Evolutionary conservation across 2,888 invertebrate species (phyloP).

Genomic region (Vesta saturnalis): DNA sequence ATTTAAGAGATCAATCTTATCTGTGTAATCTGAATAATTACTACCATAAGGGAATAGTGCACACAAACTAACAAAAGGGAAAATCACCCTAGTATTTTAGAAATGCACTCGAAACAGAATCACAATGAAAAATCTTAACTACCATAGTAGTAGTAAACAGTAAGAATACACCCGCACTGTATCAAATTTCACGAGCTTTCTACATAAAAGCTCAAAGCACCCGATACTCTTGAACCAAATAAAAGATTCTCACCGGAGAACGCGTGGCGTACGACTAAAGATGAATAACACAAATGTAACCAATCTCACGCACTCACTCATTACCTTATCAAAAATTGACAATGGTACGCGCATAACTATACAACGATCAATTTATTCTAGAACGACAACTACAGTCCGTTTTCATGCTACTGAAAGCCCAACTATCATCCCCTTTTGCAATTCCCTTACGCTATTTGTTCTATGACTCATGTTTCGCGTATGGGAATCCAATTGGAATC

Average conservation of each 20-base stretch:
- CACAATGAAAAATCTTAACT: conserved; percentile 24
- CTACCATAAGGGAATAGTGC: too few species aligned
- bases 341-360: conserved; percentile 19
- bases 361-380: conserved; percentile 5
- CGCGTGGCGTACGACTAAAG: conserved; percentile 38
- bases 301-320: conserved; percentile 60
- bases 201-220: conserved; percentile 6
- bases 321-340: conserved; percentile 60
- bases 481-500: conserved; percentile 59
- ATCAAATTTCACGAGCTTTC: conserved; percentile 36
- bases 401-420: conserved; percentile 25
- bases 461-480: conserved; percentile 57
- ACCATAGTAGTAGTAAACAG: conserved; percentile 23
- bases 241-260: conserved; percentile 33
- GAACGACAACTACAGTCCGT: conserved; percentile 30
- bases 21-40: too few species aligned
- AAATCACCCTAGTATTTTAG: conserved; percentile 7
- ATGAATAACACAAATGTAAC: conserved; percentile 52
- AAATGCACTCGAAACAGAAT: conserved; percentile 5
- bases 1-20: too few species aligned
- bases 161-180: conserved; percentile 36
- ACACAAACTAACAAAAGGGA: not conserved
- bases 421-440: conserved; percentile 49
- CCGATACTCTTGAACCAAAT: conserved; percentile 9
- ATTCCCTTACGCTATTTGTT: conserved; percentile 59